Percentiles rank a stretch among this genome's conserved stretches.
These are phyloP conservation scores for Toxostoma redivivum DNA, from an alignment of 2,113 vertebrate species.

Conservation along the genomic window DNA sequence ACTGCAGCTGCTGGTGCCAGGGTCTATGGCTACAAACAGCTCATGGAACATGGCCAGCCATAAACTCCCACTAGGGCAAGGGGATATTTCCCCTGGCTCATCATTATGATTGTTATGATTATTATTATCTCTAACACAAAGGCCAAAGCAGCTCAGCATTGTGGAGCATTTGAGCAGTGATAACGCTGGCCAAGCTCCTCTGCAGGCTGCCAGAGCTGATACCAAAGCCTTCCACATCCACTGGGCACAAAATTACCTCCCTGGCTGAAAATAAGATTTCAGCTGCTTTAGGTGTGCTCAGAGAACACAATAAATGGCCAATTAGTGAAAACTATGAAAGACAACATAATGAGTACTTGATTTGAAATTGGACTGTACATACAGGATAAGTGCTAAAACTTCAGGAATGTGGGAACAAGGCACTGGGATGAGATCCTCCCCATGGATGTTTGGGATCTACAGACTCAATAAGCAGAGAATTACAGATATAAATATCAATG, in stretches of 20 bases:
- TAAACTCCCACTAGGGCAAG: neutral
- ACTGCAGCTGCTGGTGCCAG: neutral
- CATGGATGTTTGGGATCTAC: neutral
- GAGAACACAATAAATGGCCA: neutral
- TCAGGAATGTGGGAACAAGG: neutral
- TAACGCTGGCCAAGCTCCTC: neutral
- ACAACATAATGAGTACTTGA: neutral
- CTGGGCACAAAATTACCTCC: neutral
- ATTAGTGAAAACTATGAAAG: neutral
- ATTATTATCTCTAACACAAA: neutral
- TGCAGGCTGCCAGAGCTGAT: neutral
- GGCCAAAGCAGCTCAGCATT: neutral
- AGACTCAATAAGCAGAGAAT: neutral
- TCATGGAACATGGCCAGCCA: neutral
- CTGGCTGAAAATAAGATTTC: neutral
- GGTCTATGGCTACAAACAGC: neutral
- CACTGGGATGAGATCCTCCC: neutral
- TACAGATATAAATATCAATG: neutral
- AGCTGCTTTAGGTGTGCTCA: neutral
- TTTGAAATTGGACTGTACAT: rapidly evolving
- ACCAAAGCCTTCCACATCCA: neutral
- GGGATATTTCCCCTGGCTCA: neutral
- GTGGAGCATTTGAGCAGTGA: neutral
- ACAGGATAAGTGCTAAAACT: neutral
- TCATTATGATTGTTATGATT: neutral